These are phyloP conservation scores for Apis laboriosa DNA, from an alignment of 1,140 invertebrate genomes.

Conservation along the genomic window DNA sequence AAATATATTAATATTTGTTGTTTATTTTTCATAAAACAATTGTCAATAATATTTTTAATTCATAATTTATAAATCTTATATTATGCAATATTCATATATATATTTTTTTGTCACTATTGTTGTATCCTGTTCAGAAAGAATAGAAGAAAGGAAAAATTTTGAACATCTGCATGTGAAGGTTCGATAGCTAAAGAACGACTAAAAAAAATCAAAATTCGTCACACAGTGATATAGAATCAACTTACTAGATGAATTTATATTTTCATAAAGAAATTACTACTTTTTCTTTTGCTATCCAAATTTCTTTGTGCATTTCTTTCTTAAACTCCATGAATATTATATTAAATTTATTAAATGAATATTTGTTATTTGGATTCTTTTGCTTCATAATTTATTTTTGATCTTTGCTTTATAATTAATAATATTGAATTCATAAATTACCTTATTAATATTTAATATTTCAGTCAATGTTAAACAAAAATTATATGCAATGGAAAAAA, in stretches of 20 bases:
- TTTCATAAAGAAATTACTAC: neutral
- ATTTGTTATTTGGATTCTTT: neutral
- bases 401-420: too few relatives aligned
- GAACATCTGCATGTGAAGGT: constrained; percentile 25
- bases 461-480: too few relatives aligned
- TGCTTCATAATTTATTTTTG: too few relatives aligned
- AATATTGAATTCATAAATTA: too few relatives aligned
- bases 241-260: constrained; percentile 25
- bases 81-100: neutral
- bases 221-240: constrained; percentile 29
- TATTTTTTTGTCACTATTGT: neutral
- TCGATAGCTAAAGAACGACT: constrained; percentile 22
- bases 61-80: too few relatives aligned
- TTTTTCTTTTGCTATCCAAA: neutral
- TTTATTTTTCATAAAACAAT: too few relatives aligned
- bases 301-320: neutral
- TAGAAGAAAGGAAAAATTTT: constrained; percentile 10
- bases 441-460: too few relatives aligned
- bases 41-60: too few relatives aligned
- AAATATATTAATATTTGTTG: too few relatives aligned
- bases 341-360: neutral
- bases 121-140: neutral
- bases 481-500: too few relatives aligned
- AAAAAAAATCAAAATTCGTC: neutral
- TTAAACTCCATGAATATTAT: neutral